Percentiles rank a stretch among this genome's conserved stretches.
These are phyloP conservation scores for Scaptomyza graminum DNA, from an alignment of 1,140 invertebrate species.

Conservation along the genomic window DNA sequence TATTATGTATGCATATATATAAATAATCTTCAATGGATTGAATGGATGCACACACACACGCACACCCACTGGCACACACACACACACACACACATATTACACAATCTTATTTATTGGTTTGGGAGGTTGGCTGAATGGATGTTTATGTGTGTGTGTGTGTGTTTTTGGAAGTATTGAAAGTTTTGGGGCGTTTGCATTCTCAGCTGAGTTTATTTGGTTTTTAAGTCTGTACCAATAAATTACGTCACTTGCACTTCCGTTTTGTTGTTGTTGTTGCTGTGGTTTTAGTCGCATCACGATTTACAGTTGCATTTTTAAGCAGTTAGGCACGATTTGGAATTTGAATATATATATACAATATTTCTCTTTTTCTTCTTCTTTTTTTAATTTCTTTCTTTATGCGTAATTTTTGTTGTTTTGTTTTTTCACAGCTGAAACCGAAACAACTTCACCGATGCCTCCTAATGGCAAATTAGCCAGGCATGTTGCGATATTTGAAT, in stretches of 20 bases:
- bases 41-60: constrained; percentile 6
- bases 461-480: constrained; percentile 42
- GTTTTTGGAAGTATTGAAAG: not conserved
- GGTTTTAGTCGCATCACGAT: constrained; percentile 31
- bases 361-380: constrained; percentile 17
- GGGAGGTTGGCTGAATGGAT: not conserved
- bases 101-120: constrained; percentile 40
- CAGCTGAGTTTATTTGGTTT: constrained; percentile 18
- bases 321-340: constrained; percentile 76
- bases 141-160: constrained; percentile 5
- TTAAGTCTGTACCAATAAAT: constrained; percentile 58
- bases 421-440: constrained; percentile 66
- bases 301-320: constrained; percentile 45
- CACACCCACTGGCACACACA: constrained; percentile 8
- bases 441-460: constrained; percentile 64
- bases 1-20: not conserved
- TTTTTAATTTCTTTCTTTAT: constrained; percentile 22
- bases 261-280: constrained; percentile 41
- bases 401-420: constrained; percentile 38
- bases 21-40: constrained; percentile 20
- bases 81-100: constrained; percentile 54
- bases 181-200: constrained; percentile 15
- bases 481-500: constrained; percentile 67
- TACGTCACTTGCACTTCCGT: constrained; percentile 81
- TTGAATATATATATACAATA: constrained; percentile 58